A percentile compares a stretch with the other conserved stretches of the same genome.
These are phyloP conservation scores for Agriotes lineatus DNA, from an alignment of 2,888 invertebrate species.

Conservation along the genomic window DNA sequence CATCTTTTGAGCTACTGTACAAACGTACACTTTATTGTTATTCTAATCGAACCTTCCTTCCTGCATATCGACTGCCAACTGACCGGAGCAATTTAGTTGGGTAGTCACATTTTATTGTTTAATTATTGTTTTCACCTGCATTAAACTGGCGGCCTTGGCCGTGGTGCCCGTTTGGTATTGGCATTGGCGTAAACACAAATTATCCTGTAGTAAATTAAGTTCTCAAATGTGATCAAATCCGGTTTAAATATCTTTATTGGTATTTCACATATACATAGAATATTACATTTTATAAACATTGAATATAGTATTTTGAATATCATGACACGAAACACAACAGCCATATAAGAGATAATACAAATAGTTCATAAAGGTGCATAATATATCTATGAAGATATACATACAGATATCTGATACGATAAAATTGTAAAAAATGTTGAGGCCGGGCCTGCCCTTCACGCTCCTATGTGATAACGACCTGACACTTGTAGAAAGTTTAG, in stretches of 20 bases:
- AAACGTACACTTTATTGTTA: too few relatives aligned
- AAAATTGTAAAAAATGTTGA: constrained; percentile 64
- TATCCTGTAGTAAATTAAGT: too few relatives aligned
- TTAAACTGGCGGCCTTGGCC: too few relatives aligned
- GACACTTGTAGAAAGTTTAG: constrained; percentile 57
- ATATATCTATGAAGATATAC: constrained; percentile 47
- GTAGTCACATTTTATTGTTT: too few relatives aligned
- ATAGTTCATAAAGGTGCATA: constrained; percentile 41
- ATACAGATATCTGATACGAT: constrained; percentile 59
- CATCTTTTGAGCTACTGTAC: too few relatives aligned
- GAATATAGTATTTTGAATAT: constrained; percentile 61
- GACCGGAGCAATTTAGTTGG: too few relatives aligned
- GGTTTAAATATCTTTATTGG: constrained; percentile 60
- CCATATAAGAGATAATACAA: constrained; percentile 53
- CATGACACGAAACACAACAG: constrained; percentile 65
- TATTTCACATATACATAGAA: constrained; percentile 63
- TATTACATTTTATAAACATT: constrained; percentile 64
- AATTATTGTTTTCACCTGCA: too few relatives aligned
- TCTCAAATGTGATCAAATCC: too few relatives aligned
- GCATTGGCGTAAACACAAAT: too few relatives aligned
- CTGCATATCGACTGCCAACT: too few relatives aligned
- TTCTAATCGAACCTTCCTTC: too few relatives aligned
- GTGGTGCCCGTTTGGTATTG: too few relatives aligned
- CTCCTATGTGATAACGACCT: constrained; percentile 66
- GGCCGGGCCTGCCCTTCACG: constrained; percentile 61